These are phyloP conservation scores for Ophraella communa DNA, from an alignment of 2,888 invertebrate genomes.

Conservation along the genomic window DNA sequence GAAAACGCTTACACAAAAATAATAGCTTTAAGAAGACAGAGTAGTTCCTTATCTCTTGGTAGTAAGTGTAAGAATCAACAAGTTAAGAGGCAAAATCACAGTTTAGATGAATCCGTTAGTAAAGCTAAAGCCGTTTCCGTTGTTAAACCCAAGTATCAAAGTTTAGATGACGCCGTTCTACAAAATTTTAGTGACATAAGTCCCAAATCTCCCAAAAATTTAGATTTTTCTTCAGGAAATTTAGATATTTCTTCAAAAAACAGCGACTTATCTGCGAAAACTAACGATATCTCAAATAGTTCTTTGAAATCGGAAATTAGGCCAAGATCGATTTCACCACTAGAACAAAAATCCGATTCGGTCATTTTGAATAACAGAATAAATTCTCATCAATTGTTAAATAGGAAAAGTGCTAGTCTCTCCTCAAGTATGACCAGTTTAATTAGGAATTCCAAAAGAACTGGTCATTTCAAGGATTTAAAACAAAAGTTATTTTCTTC, in stretches of 20 bases:
- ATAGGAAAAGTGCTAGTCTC: constrained; percentile 50
- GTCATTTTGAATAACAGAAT: constrained; percentile 53
- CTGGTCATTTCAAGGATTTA: constrained; percentile 64
- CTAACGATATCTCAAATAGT: constrained; percentile 20
- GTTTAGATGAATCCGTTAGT: constrained; percentile 74
- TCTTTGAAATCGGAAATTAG: constrained; percentile 44
- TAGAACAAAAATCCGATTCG: constrained; percentile 58
- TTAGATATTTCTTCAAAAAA: constrained; percentile 28
- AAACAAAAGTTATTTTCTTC: constrained; percentile 67
- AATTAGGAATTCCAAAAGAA: constrained; percentile 55
- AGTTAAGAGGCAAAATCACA: constrained; percentile 73
- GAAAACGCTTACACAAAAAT: constrained; percentile 91
- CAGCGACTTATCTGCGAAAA: constrained; percentile 13
- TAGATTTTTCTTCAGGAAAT: constrained; percentile 24
- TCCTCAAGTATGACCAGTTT: constrained; percentile 59
- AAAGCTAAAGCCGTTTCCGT: constrained; percentile 60
- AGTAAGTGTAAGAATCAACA: constrained; percentile 56
- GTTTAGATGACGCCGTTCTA: constrained; percentile 70
- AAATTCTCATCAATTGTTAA: constrained; percentile 45
- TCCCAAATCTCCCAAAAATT: constrained; percentile 39
- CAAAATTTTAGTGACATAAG: constrained; percentile 39
- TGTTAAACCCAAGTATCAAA: constrained; percentile 70
- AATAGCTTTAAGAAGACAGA: constrained; percentile 84
- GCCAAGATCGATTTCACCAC: constrained; percentile 57
- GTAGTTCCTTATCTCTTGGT: constrained; percentile 78